A percentile compares a stretch with the other conserved stretches of the same genome.
Evolutionary conservation across 1,140 invertebrate species (phyloP).

Genomic region (Lasioglossum albipes): DNA sequence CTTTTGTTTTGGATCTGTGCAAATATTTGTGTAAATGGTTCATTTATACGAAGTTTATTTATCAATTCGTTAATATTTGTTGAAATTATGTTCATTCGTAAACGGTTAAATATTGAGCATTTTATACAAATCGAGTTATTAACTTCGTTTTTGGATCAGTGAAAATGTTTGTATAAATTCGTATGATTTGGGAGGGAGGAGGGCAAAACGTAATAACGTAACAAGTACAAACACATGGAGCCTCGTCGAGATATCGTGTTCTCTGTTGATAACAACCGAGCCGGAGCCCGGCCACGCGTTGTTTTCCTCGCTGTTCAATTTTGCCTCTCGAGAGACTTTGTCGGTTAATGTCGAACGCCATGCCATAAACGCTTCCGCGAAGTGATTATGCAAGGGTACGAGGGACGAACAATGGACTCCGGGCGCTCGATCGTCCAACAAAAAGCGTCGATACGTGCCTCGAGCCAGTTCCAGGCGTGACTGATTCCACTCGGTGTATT

Average conservation of each 20-base stretch:
- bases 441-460: conserved; percentile 37
- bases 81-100: too few species aligned
- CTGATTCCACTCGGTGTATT: conserved; percentile 26
- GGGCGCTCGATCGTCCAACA: conserved; percentile 6
- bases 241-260: not conserved
- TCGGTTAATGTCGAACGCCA: not conserved
- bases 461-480: conserved; percentile 23
- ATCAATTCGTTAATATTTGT: too few species aligned
- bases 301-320: not conserved
- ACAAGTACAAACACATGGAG: too few species aligned
- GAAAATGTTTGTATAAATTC: too few species aligned
- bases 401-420: conserved; percentile 6
- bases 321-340: not conserved
- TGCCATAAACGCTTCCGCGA: not conserved
- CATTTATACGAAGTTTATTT: too few species aligned
- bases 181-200: too few species aligned
- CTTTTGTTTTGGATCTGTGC: too few species aligned
- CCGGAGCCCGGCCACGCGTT: not conserved
- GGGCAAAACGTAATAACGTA: too few species aligned
- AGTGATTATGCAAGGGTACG: not conserved
- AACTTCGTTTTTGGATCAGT: too few species aligned
- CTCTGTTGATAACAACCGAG: not conserved
- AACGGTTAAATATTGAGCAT: too few species aligned
- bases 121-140: too few species aligned
- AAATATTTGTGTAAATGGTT: too few species aligned